Conservation (phyloP, 2,113 vertebrate species). For the Indicator indicator region DNA sequence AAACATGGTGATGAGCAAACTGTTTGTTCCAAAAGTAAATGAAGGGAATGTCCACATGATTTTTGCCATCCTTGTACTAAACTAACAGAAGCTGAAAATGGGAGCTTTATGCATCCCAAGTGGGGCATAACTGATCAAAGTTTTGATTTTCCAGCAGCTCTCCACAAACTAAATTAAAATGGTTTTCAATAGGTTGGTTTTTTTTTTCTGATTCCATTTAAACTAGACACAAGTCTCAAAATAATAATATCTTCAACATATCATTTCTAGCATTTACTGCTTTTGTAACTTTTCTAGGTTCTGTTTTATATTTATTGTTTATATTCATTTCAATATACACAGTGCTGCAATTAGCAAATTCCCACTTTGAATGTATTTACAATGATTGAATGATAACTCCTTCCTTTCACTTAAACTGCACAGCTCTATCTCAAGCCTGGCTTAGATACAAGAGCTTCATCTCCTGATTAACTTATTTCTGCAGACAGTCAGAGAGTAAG, state of each 20-base stretch:
- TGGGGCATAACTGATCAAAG: conserved; percentile 8
- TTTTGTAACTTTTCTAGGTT: conserved; percentile 16
- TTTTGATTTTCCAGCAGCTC: conserved; percentile 23
- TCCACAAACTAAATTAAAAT: conserved; percentile 26
- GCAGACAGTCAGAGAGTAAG: conserved; percentile 58
- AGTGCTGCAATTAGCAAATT: conserved; percentile 56
- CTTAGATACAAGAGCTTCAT: conserved; percentile 73
- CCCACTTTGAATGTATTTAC: conserved; percentile 42
- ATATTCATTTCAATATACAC: conserved; percentile 32
- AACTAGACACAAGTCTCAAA: conserved; percentile 22
- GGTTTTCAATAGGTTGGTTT: conserved; percentile 11
- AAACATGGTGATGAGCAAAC: conserved; percentile 29
- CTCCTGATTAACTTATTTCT: conserved; percentile 73
- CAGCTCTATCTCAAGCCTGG: conserved; percentile 56
- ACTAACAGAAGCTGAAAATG: conserved; percentile 37
- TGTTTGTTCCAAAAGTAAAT: conserved; percentile 47
- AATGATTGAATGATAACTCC: conserved; percentile 35
- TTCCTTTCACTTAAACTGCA: conserved; percentile 18
- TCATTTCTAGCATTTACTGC: not conserved
- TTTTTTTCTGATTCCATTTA: not conserved
- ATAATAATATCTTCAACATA: not conserved
- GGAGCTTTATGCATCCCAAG: not conserved
- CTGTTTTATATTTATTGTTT: conserved; percentile 22
- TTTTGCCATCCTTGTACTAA: conserved; percentile 48
- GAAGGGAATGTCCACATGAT: conserved; percentile 4